phyloP scores from a whole-genome alignment of 2,113 vertebrate species.

The Amblyornis subalaris region DNA sequence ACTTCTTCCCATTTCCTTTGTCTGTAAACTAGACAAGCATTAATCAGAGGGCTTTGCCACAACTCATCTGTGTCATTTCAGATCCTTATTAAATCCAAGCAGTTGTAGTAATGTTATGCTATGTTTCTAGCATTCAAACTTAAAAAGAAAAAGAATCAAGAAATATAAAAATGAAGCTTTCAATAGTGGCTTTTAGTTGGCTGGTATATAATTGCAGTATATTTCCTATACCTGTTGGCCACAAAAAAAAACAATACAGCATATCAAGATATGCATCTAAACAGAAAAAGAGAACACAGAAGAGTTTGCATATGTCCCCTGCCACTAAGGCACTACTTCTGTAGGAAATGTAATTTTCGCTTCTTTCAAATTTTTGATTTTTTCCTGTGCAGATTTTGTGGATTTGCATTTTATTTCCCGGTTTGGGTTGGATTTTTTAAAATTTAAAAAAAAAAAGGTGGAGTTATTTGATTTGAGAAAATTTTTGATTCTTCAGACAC shows the following conservation, averaged over 20 bases:
- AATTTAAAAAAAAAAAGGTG: background rate
- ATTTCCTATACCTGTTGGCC: background rate
- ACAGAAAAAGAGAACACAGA: background rate
- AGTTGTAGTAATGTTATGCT: background rate
- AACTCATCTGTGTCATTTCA: background rate
- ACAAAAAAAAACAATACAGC: background rate
- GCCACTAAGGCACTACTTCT: background rate
- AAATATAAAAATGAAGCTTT: background rate
- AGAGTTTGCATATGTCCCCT: background rate
- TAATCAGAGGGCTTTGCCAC: background rate
- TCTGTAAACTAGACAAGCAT: background rate
- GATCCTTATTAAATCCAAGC: background rate
- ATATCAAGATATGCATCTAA: background rate
- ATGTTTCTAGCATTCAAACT: background rate
- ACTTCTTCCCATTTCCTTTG: background rate
- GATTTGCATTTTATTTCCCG: background rate
- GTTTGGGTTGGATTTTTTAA: background rate
- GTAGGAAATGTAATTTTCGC: background rate
- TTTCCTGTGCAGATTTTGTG: background rate
- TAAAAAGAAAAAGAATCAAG: background rate
- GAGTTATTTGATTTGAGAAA: background rate
- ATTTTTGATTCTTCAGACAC: background rate
- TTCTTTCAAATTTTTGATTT: background rate
- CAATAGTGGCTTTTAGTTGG: background rate
- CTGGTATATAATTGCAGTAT: background rate